Percentiles rank a stretch among this genome's conserved stretches.
phyloP scores from a whole-genome alignment of 1,140 invertebrate genomes.

The Drosophila punjabiensis region DNA sequence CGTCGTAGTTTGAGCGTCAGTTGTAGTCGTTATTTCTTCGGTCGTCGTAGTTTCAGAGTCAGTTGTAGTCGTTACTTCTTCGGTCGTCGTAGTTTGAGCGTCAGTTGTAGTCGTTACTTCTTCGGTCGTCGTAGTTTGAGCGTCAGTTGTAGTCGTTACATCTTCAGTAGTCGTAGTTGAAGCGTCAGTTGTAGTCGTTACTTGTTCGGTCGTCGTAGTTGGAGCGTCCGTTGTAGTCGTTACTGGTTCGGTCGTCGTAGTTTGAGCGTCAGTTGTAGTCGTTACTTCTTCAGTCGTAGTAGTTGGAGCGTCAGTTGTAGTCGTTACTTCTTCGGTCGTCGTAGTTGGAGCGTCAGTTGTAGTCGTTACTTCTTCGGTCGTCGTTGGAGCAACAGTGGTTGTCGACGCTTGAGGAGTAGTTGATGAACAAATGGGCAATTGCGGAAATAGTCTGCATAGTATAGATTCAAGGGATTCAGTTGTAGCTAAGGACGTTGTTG shows the following conservation, averaged over 20 bases:
- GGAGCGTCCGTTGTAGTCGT: background rate
- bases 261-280: background rate
- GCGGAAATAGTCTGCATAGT: too few relatives aligned
- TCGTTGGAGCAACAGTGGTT: background rate
- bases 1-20: background rate
- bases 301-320: background rate
- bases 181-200: background rate
- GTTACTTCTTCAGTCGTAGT: background rate
- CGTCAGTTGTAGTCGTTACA: background rate
- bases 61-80: background rate
- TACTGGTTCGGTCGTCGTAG: background rate
- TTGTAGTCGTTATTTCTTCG: background rate
- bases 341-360: background rate
- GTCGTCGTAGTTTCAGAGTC: background rate
- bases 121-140: background rate
- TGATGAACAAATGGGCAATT: too few relatives aligned
- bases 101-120: background rate
- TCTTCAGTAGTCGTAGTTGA: background rate
- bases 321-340: background rate
- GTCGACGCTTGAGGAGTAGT: background rate
- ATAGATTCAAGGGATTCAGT: too few relatives aligned
- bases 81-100: background rate
- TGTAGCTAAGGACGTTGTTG: too few relatives aligned
- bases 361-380: background rate
- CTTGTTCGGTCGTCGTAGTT: background rate